Percentiles rank a stretch among this genome's conserved stretches.
These are phyloP conservation scores for Didymodactylos carnosus DNA, from an alignment of 2,888 invertebrate genomes.

Conservation along the genomic window DNA sequence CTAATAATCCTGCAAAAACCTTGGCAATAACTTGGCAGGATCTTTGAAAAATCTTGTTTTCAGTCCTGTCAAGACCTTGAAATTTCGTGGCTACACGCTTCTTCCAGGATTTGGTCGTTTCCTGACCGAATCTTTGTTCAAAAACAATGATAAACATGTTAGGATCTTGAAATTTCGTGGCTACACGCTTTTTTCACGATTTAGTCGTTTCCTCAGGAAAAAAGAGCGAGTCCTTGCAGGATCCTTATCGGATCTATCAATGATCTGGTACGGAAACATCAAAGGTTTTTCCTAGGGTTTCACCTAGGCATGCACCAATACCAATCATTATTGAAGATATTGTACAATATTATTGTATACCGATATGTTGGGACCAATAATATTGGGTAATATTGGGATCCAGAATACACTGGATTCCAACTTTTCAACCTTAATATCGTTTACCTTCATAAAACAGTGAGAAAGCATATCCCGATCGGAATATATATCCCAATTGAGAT, in stretches of 20 bases:
- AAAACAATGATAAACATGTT: background rate
- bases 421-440: no score
- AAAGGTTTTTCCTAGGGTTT: no score
- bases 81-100: background rate
- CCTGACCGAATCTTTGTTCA: background rate
- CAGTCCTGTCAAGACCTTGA: background rate
- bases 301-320: no score
- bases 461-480: no score
- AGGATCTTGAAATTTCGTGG: background rate
- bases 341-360: no score
- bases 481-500: no score
- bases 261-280: background rate
- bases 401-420: background rate
- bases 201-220: background rate
- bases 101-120: background rate
- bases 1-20: background rate
- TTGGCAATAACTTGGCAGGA: background rate
- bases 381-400: background rate
- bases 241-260: background rate
- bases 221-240: no score
- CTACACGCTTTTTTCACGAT: background rate
- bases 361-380: no score
- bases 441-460: no score
- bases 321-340: no score
- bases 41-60: background rate